These are phyloP conservation scores for Poecile montanus DNA, from an alignment of 2,797 vertebrate genomes.

Conservation along the genomic window DNA sequence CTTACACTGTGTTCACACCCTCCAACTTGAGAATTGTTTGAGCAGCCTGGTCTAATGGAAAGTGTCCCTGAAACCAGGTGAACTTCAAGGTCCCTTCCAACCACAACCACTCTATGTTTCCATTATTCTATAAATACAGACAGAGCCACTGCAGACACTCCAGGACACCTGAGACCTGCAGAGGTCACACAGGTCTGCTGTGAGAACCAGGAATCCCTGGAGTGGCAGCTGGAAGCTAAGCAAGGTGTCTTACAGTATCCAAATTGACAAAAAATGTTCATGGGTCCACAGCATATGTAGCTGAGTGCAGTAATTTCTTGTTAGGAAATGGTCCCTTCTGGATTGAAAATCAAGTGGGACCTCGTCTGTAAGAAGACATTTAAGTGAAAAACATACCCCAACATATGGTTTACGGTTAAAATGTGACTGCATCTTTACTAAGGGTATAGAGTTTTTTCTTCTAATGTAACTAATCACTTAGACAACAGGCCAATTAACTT, in stretches of 20 bases:
- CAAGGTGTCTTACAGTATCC: background rate
- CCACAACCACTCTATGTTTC: background rate
- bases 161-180: background rate
- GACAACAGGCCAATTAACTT: background rate
- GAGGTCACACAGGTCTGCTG: rapidly evolving
- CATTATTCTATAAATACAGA: background rate
- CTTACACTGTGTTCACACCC: background rate
- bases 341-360: background rate
- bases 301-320: background rate
- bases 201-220: background rate
- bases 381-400: background rate
- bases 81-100: background rate
- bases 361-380: background rate
- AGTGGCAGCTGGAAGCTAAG: background rate
- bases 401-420: background rate
- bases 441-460: background rate
- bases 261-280: background rate
- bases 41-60: background rate
- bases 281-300: background rate
- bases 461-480: background rate
- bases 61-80: background rate
- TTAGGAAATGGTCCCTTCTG: background rate
- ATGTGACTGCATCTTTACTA: background rate
- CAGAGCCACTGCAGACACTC: background rate
- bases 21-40: rapidly evolving